Base-by-base conservation (phyloP, 2,888 invertebrate genomes). In the Nomada hirtipes region DNA sequence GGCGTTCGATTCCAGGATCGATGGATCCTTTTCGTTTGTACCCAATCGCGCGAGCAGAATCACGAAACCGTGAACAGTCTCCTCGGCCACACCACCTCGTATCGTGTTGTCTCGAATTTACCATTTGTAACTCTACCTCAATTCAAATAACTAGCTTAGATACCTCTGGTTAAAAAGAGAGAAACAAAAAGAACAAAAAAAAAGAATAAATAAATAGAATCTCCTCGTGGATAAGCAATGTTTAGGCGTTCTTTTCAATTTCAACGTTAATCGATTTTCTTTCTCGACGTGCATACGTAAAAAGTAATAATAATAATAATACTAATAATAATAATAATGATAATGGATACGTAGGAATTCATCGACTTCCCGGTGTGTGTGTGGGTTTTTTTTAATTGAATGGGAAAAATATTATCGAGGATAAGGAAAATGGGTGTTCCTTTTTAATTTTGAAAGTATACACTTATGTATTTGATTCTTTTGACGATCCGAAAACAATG, bases 111-210 rank as follows among this genome's bases (percentile, higher is more conserved):
- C 76, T 76, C 78, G 73, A 73, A 76, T 82, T 75, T 63, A 72
- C 53, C 76, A 72, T 78, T 63, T 81, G 72, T 84, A 65, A 86
- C 77, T 84, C 86, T 86, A 86, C 86, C 86, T 86, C 86, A 86
- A 86, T 82, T 79, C 76, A 13, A 47, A 15, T 47, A 47, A 47
- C 57, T 76, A 77, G 77, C 68, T 83, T 80, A 86, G 76, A 60
- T 67, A 61, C 52, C 68, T 72, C 26, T 61, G n/a, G 9, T 23
- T 42, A 13, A 1, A 65, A n/a, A 29, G 4, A 47, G 15, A 36
- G 1, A 50, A n/a, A 4, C 0, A 47, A 23, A 26, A 64, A 59
- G 55, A 36, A 36, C 36, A 36, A 36, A 36, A 36, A 36, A 36
- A 36, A 7, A 36, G 26, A 36, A 36, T 36, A 36, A 36, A 36